Base-by-base conservation (phyloP, 2,113 vertebrate species). In the Odocoileus hemionus region DNA sequence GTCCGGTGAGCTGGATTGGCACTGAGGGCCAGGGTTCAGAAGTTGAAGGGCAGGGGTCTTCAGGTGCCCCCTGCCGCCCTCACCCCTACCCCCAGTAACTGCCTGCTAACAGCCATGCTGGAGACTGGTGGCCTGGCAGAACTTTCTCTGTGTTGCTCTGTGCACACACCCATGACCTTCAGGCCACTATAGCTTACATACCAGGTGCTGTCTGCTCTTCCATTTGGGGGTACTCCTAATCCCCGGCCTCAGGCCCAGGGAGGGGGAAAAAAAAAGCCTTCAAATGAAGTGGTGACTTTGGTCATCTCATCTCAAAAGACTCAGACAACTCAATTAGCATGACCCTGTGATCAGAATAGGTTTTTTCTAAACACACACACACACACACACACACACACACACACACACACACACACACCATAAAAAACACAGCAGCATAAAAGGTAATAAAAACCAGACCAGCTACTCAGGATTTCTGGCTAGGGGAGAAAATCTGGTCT, bases 401-500 rank as follows among this genome's bases (percentile, higher is more conserved):
- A 89, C 78, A 86, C 54, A 91, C 94, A 98, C 85, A 98, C 85
- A 78, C 95, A 76, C 87, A 58, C 83, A 36, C 85, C 95, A 97
- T 96, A 96, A 99, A 95, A 98, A 98, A 96, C 98, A 97, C 96
- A 98, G 97, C 97, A 97, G 97, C 98, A 98, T 98, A 96, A 96
- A 98, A 98, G 98, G 96, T 99, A 98, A 99, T 99, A 98, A 96
- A 97, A 98, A 98, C 94, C 98, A 98, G 98, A 98, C 97, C 96
- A 98, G 95, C 3, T n/a, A 94, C 90, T 95, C 79, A 8, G 70
- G 89, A 90, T 92, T 91, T 91, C 94, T 97, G 95, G 92, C 91
- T 80, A 67, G 28, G 39, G 83, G 57, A 92, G 88, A 91, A 87
- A 70, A 36, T n/a, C 55, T 76, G 58, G 52, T 82, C 88, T 91